Evolutionary conservation across 1,140 invertebrate genomes (phyloP).

Genomic region (Drosophila hydei): DNA sequence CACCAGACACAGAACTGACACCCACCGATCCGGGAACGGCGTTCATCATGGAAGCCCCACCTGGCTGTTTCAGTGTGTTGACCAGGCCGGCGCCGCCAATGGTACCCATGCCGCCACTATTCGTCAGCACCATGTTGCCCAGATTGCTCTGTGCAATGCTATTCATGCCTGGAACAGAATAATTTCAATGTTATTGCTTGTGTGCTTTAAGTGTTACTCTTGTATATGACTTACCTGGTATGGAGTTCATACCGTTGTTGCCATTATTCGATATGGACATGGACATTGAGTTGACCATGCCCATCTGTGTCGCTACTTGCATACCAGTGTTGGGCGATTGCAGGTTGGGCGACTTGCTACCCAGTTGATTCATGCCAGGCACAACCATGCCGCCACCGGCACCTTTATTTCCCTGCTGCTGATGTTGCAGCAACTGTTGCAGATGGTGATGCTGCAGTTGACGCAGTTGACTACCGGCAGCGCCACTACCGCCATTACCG

Average conservation of each 20-base stretch:
- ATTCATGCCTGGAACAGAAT: conserved; percentile 85
- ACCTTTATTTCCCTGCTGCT: conserved; percentile 87
- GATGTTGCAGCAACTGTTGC: conserved; percentile 72
- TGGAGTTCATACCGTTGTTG: conserved; percentile 87
- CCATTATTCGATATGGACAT: conserved; percentile 87
- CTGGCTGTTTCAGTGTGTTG: conserved; percentile 86
- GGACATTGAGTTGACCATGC: conserved; percentile 86
- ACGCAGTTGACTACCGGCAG: conserved; percentile 66
- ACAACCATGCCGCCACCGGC: conserved; percentile 86
- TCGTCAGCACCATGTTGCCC: conserved; percentile 89
- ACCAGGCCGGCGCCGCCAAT: conserved; percentile 53
- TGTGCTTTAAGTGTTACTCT: too few relatives aligned
- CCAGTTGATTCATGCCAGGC: conserved; percentile 89
- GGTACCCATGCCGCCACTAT: conserved; percentile 87
- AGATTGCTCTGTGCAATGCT: conserved; percentile 86
- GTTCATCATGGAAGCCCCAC: conserved; percentile 83
- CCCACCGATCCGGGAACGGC: conserved; percentile 76
- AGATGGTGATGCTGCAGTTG: conserved; percentile 85
- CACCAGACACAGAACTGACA: conserved; percentile 54
- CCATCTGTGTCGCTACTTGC: conserved; percentile 84
- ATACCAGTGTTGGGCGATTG: conserved; percentile 91
- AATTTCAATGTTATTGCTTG: not conserved
- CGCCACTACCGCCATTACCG: conserved; percentile 85
- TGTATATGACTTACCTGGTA: conserved; percentile 88
- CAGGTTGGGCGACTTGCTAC: conserved; percentile 91